These are phyloP conservation scores for Erynnis tages DNA, from an alignment of 2,888 invertebrate genomes.

Conservation along the genomic window DNA sequence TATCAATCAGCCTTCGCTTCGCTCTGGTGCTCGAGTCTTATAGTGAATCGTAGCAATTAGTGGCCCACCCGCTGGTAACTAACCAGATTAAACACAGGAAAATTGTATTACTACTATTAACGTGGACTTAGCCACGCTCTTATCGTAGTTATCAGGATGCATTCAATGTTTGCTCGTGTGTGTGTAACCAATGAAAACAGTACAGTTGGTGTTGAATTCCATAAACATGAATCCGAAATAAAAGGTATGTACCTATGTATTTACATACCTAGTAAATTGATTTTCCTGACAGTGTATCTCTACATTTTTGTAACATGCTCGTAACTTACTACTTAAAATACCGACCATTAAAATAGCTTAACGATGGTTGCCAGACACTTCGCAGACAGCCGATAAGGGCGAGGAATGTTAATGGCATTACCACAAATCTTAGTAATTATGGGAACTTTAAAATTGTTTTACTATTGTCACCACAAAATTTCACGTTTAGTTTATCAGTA, in stretches of 20 bases:
- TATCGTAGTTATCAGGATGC: too few species aligned
- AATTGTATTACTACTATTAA: neutral
- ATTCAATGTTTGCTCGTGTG: too few species aligned
- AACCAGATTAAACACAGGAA: constrained; percentile 1
- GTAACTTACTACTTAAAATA: too few species aligned
- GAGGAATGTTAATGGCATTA: constrained; percentile 14
- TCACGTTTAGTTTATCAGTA: neutral
- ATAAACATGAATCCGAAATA: too few species aligned
- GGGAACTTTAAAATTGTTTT: constrained; percentile 3
- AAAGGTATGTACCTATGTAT: too few species aligned
- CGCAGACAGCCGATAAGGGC: neutral
- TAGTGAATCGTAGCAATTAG: constrained; percentile 70
- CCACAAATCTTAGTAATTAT: constrained; percentile 8
- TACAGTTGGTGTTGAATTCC: too few species aligned
- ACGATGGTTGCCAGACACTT: neutral
- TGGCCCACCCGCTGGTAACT: neutral
- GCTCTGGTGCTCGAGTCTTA: constrained; percentile 44
- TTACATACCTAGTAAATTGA: too few species aligned
- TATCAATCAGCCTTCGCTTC: constrained; percentile 46
- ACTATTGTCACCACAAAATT: constrained; percentile 1
- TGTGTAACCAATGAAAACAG: too few species aligned
- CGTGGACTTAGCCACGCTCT: too few species aligned
- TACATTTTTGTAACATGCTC: too few species aligned
- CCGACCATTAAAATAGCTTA: neutral
- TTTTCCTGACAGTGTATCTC: too few species aligned